Conservation (phyloP, 2,113 vertebrate species). For the Catharus fuscescens region DNA sequence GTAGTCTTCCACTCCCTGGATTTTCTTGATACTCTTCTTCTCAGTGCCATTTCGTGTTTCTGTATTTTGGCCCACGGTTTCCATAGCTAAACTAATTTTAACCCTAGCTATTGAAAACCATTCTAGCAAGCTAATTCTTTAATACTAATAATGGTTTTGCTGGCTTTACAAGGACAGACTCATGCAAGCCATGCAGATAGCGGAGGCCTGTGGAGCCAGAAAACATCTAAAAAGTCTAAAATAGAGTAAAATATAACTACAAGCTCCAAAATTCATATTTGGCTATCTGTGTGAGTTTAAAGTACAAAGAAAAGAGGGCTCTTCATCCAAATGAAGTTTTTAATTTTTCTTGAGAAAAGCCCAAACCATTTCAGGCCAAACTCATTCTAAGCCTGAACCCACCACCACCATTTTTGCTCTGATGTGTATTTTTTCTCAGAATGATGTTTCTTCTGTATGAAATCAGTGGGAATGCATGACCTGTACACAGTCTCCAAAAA, state of each 20-base stretch:
- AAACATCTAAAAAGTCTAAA: background rate
- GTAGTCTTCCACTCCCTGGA: background rate
- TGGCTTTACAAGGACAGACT: background rate
- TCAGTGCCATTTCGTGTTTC: background rate
- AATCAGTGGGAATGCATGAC: background rate
- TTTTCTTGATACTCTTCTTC: background rate
- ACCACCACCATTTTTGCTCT: background rate
- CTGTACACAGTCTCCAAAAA: background rate
- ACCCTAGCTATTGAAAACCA: background rate
- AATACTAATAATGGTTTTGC: background rate
- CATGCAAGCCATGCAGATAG: background rate
- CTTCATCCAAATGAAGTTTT: background rate
- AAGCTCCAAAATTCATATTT: background rate
- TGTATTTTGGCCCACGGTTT: background rate
- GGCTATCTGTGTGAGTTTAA: background rate
- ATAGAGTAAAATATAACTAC: background rate
- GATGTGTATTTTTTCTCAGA: background rate
- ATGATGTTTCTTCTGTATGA: background rate
- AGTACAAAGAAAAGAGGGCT: background rate
- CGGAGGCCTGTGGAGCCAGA: background rate
- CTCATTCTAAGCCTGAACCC: background rate
- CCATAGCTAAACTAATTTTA: background rate
- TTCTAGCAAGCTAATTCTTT: background rate
- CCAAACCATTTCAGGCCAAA: background rate
- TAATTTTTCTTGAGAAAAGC: background rate